A percentile compares a stretch with the other conserved stretches of the same genome.
Conservation (phyloP, 2,797 vertebrate genomes). For the Pseudochirops corinnae region DNA sequence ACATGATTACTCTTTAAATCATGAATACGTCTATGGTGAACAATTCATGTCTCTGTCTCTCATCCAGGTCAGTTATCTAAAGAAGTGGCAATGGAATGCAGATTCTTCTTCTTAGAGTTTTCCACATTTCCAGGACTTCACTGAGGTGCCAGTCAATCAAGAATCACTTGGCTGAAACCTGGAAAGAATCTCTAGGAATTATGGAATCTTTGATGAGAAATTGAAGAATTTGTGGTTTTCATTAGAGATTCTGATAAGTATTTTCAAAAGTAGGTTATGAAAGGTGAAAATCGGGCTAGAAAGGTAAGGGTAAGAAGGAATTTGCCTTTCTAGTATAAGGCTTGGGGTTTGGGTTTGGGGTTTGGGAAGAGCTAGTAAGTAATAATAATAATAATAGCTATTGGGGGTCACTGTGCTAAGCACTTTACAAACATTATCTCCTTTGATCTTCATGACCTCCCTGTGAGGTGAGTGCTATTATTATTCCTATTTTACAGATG, state of each 20-base stretch:
- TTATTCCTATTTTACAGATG: background rate
- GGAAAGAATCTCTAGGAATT: conserved; percentile 17
- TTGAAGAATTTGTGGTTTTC: background rate
- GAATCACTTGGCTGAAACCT: background rate
- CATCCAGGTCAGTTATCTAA: conserved; percentile 3
- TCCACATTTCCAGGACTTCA: background rate
- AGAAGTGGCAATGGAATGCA: background rate
- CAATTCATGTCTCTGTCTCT: background rate
- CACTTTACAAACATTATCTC: background rate
- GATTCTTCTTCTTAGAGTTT: background rate
- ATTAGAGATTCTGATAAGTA: background rate
- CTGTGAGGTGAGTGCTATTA: background rate
- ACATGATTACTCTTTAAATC: background rate
- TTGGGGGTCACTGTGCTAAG: background rate
- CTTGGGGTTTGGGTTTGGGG: background rate
- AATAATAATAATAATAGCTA: background rate
- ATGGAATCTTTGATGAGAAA: background rate
- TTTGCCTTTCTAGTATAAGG: background rate
- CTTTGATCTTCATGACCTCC: background rate
- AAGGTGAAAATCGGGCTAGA: background rate
- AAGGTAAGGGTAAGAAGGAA: background rate
- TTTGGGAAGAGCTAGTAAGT: background rate
- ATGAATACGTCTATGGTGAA: background rate
- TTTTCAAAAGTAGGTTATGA: background rate
- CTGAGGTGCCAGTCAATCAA: background rate